phyloP scores from a whole-genome alignment of 92 coral and sea anemone species.

The Zoanthus sansibaricus region DNA sequence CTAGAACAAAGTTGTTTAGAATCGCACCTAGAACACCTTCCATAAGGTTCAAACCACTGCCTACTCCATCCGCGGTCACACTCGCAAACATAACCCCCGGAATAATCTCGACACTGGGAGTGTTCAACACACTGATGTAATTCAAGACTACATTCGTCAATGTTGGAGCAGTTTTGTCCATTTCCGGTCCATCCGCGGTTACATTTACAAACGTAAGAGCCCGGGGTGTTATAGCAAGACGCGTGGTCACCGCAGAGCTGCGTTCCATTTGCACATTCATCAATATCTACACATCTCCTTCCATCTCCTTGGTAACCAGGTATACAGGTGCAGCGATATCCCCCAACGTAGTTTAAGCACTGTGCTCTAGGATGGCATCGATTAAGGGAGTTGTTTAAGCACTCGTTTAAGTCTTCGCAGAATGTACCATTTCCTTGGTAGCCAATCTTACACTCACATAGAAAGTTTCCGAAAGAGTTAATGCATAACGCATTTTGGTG shows the following conservation, averaged over 20 bases:
- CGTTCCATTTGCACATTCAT: conserved; percentile 57
- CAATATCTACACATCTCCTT: conserved; percentile 56
- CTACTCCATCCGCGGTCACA: conserved; percentile 68
- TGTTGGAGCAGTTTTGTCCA: conserved; percentile 63
- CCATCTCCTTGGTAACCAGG: conserved; percentile 67
- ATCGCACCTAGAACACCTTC: conserved; percentile 71
- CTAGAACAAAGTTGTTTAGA: conserved; percentile 62
- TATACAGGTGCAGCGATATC: conserved; percentile 57
- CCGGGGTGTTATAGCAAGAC: conserved; percentile 64
- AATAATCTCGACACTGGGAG: conserved; percentile 63
- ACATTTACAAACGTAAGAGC: conserved; percentile 67
- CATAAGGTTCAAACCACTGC: conserved; percentile 81
- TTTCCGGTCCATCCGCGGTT: conserved; percentile 72
- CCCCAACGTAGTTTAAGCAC: conserved; percentile 60
- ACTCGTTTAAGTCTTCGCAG: conserved; percentile 71
- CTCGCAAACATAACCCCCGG: conserved; percentile 63
- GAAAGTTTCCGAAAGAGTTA: conserved; percentile 55
- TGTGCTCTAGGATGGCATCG: conserved; percentile 65
- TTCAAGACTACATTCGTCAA: conserved; percentile 67
- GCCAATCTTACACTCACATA: conserved; percentile 59
- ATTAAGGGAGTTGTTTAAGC: conserved; percentile 54
- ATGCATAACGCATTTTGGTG: conserved; percentile 50
- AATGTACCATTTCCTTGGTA: conserved; percentile 57
- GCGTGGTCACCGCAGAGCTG: conserved; percentile 58
- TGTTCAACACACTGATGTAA: conserved; percentile 63